These are phyloP conservation scores for Rhinogobio ventralis DNA, from an alignment of 2,797 vertebrate genomes.

Conservation along the genomic window DNA sequence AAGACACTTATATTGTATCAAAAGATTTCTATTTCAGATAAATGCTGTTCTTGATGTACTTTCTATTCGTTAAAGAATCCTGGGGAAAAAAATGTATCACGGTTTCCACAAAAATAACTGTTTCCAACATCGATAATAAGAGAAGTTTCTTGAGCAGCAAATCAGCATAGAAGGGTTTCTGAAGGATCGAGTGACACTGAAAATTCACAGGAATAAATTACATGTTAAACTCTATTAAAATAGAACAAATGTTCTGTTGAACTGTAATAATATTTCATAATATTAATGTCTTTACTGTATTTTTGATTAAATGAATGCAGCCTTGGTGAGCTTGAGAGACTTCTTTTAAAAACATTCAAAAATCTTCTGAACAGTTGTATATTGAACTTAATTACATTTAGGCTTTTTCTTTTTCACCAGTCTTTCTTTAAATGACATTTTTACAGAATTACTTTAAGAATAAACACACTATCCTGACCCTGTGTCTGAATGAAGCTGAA, in stretches of 20 bases:
- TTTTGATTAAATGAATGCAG: too few species aligned
- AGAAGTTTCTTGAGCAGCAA: not conserved
- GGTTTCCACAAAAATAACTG: not conserved
- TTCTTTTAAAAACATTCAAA: not conserved
- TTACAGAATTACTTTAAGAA: not conserved
- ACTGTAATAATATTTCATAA: too few species aligned
- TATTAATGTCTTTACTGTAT: too few species aligned
- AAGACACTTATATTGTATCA: not conserved
- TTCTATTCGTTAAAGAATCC: not conserved
- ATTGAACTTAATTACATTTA: not conserved
- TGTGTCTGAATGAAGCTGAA: conserved; percentile 30
- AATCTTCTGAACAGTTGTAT: not conserved
- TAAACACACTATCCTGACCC: conserved; percentile 28
- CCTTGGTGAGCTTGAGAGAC: not conserved
- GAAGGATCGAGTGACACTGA: not conserved
- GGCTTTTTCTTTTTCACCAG: not conserved
- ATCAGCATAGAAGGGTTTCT: not conserved
- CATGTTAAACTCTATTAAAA: not conserved
- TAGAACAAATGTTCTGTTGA: not conserved
- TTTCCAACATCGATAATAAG: not conserved
- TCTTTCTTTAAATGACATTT: not conserved
- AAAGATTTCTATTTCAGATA: not conserved
- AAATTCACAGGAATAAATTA: not conserved
- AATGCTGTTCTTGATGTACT: not conserved
- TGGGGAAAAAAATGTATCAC: too few species aligned